Evolutionary conservation across 2,113 vertebrate species (phyloP), one percentile per base, ranked within the genome.

Genomic region (Thomomys bottae): DNA sequence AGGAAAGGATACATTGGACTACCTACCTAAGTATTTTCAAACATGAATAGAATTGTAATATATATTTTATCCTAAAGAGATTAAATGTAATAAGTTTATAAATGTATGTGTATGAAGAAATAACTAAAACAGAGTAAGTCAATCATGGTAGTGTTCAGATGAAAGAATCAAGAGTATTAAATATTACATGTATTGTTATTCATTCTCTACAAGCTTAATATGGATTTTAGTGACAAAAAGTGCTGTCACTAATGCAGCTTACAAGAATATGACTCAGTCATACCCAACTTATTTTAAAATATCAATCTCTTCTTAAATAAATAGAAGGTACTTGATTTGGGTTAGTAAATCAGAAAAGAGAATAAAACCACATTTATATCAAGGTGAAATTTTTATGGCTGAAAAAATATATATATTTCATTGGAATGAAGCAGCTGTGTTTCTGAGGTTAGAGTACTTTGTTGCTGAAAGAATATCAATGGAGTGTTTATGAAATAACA

Each of bases 401-500:
- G 57, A 70, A 95, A 70, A 95, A 84, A 84, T 75, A 80, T 5
- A 80, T 5, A 93, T 34, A 86, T 92, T n/a, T 70, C 77, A 42
- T 36, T 73, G n/a, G 87, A 7, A 94, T 70, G 11, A 83, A 30
- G 61, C 72, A 96, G 40, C 42, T 96, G 70, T 85, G 72, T 32
- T 95, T 84, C 92, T 40, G 40, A 78, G 85, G 93, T 93, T 82
- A 95, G 30, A 87, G 59, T 54, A 84, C 11, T 86, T 95, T 89
- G 17, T 88, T 73, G 81, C 45, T 63, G 30, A 93, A 93, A 63
- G 32, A 92, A 96, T 96, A 94, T 96, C 92, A 92, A 77, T 90
- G 63, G 94, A 92, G 26, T 84, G 81, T 66, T 89, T 80, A 79
- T 40, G 38, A 63, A 96, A 95, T 84, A 71, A 87, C 91, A 94